These are phyloP conservation scores for Lochmaea crataegi DNA, from an alignment of 2,888 invertebrate genomes.

Conservation along the genomic window DNA sequence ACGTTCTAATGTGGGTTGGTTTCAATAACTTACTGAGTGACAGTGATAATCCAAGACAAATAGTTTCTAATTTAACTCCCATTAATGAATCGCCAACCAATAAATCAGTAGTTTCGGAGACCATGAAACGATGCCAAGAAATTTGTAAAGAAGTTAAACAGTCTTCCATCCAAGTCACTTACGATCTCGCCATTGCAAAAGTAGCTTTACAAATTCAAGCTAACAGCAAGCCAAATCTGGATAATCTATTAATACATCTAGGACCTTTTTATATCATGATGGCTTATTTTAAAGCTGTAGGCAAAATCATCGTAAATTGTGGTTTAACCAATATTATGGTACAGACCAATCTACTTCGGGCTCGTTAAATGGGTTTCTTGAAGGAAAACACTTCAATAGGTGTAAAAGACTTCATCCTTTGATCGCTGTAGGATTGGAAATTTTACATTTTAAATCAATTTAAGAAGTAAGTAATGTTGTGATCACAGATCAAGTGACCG, in stretches of 20 bases:
- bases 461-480: conserved; percentile 35
- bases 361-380: conserved; percentile 46
- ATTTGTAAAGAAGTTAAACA: conserved; percentile 38
- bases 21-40: neutral
- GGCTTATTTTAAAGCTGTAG: conserved; percentile 56
- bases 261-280: conserved; percentile 58
- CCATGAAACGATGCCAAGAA: conserved; percentile 43
- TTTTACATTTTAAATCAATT: conserved; percentile 43
- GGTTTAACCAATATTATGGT: conserved; percentile 38
- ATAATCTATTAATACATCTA: conserved; percentile 58
- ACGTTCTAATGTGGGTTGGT: conserved; percentile 20
- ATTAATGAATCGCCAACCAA: conserved; percentile 54
- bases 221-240: conserved; percentile 41
- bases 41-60: conserved; percentile 46
- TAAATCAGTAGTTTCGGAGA: conserved; percentile 44
- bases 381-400: conserved; percentile 50
- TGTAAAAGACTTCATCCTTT: conserved; percentile 48
- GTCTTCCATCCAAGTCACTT: conserved; percentile 43
- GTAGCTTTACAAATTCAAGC: conserved; percentile 47
- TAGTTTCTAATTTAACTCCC: conserved; percentile 51
- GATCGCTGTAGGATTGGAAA: conserved; percentile 47
- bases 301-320: conserved; percentile 48
- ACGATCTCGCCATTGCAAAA: conserved; percentile 53
- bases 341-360: conserved; percentile 44
- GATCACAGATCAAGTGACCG: conserved; percentile 38